A percentile compares a stretch with the other conserved stretches of the same genome.
These are phyloP conservation scores for Noctua comes DNA, from an alignment of 2,888 invertebrate species.

Conservation along the genomic window DNA sequence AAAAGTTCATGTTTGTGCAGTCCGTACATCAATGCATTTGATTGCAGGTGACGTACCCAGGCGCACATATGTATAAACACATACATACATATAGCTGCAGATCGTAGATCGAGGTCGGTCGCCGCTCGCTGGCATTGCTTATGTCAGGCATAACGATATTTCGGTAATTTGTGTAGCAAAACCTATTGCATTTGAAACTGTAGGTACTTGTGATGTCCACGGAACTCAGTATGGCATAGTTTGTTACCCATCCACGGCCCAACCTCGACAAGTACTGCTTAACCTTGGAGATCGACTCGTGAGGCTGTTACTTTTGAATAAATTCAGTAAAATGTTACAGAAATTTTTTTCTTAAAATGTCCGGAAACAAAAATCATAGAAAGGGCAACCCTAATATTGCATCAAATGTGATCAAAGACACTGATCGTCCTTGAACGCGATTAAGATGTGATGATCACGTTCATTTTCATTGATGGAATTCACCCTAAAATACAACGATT, in stretches of 20 bases:
- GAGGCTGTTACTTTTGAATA: too few relatives aligned
- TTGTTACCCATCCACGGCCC: too few relatives aligned
- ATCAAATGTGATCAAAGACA: background rate
- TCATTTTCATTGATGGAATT: too few relatives aligned
- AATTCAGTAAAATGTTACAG: too few relatives aligned
- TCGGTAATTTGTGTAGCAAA: conserved; percentile 2
- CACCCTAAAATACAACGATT: background rate
- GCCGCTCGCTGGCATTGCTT: background rate
- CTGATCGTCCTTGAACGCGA: background rate
- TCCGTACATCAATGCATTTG: conserved; percentile 53
- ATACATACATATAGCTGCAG: background rate
- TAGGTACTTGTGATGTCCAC: too few relatives aligned
- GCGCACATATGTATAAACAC: conserved; percentile 14
- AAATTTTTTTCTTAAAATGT: too few relatives aligned
- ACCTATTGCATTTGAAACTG: background rate
- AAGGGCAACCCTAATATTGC: too few relatives aligned
- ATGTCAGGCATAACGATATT: conserved; percentile 3
- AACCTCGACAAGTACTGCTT: too few relatives aligned
- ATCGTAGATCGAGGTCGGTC: conserved; percentile 48
- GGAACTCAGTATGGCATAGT: too few relatives aligned
- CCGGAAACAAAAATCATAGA: too few relatives aligned
- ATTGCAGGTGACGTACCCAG: conserved; percentile 52
- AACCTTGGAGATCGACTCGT: too few relatives aligned
- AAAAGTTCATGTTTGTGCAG: conserved; percentile 36
- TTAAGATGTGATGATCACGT: background rate